Percentiles rank a stretch among this genome's conserved stretches.
These are phyloP conservation scores for Typhlichthys subterraneus DNA, from an alignment of 2,797 vertebrate species.

Conservation along the genomic window DNA sequence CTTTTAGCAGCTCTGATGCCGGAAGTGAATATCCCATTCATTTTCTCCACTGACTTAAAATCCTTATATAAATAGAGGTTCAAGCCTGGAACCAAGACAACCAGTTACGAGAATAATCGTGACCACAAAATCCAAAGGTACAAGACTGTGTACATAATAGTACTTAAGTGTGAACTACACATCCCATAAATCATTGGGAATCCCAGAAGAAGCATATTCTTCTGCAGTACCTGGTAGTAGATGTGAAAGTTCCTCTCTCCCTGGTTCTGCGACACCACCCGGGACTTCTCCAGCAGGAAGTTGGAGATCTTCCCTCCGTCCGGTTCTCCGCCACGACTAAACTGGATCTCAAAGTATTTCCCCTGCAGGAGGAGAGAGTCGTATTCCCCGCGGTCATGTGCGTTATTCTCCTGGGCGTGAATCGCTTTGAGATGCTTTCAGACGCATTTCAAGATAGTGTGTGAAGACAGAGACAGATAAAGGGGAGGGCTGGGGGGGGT, in stretches of 20 bases:
- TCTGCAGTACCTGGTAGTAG: conserved; percentile 64
- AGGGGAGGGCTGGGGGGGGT: too few relatives aligned
- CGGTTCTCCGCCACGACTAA: conserved; percentile 83
- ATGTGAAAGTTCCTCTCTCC: conserved; percentile 84
- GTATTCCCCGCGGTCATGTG: not conserved
- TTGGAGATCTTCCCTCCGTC: conserved; percentile 87
- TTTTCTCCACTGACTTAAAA: too few relatives aligned
- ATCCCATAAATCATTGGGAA: too few relatives aligned
- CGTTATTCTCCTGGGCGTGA: not conserved
- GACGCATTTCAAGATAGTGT: not conserved
- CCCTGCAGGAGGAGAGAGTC: conserved; percentile 62
- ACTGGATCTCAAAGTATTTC: conserved; percentile 90
- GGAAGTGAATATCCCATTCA: too few relatives aligned
- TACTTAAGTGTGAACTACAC: not conserved
- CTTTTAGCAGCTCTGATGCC: too few relatives aligned
- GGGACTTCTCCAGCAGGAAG: conserved; percentile 84
- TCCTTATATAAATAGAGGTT: too few relatives aligned
- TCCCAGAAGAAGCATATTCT: too few relatives aligned
- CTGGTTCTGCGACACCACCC: conserved; percentile 82
- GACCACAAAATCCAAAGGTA: not conserved
- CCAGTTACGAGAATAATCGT: not conserved
- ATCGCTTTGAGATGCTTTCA: not conserved
- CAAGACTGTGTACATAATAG: not conserved
- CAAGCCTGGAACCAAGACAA: too few relatives aligned
- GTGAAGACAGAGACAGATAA: too few relatives aligned